Conservation (phyloP, 1,140 invertebrate genomes). For the Drosophila lini region DNA sequence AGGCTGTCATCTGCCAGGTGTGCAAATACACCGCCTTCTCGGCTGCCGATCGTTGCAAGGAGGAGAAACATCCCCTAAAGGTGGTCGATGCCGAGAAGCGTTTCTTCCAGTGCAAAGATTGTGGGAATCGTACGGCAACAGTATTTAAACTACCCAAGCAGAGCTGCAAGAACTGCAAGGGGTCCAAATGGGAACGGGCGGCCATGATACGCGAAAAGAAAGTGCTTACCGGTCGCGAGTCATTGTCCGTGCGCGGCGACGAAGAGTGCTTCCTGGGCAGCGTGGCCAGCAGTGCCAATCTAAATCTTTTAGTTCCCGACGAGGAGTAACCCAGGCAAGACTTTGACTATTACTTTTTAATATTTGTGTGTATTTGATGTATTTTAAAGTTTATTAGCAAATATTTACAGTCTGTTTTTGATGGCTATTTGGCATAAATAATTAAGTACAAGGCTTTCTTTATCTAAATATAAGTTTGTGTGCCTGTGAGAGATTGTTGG, state of each 20-base stretch:
- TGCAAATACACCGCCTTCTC: conserved; percentile 96
- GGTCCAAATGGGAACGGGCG: conserved; percentile 90
- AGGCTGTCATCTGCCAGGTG: conserved; percentile 94
- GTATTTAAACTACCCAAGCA: conserved; percentile 91
- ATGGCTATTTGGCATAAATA: conserved; percentile 56
- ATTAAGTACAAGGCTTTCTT: conserved; percentile 63
- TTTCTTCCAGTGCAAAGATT: conserved; percentile 96
- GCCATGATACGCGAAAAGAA: conserved; percentile 92
- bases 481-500: conserved; percentile 38
- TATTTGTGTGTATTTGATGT: conserved; percentile 17
- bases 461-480: conserved; percentile 35
- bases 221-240: conserved; percentile 84
- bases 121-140: conserved; percentile 91
- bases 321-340: conserved; percentile 44
- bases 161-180: conserved; percentile 91
- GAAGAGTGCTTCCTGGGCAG: conserved; percentile 89
- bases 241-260: conserved; percentile 89
- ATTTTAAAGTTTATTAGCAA: conserved; percentile 23
- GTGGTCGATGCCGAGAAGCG: conserved; percentile 92
- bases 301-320: conserved; percentile 89
- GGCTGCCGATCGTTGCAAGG: conserved; percentile 92
- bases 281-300: conserved; percentile 86
- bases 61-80: conserved; percentile 91
- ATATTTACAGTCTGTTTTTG: conserved; percentile 65
- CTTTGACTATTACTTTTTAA: conserved; percentile 8